A percentile compares a stretch with the other conserved stretches of the same genome.
Conservation (phyloP, 2,888 invertebrate species). For the Aleiodes leptofemur region DNA sequence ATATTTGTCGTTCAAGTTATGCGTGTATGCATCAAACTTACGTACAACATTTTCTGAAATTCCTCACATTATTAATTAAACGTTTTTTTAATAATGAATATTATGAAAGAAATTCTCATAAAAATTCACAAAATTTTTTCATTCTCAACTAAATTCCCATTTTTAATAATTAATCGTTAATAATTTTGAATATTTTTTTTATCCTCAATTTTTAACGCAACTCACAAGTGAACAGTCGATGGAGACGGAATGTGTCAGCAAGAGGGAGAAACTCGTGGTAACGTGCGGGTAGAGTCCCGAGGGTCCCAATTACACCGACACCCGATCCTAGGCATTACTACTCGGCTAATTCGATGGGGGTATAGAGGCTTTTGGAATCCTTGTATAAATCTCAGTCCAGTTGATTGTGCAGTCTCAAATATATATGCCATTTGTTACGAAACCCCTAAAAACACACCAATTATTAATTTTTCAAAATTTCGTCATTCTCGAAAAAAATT, state of each 20-base stretch:
- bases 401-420: conserved; percentile 31
- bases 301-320: conserved; percentile 76
- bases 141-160: too few relatives aligned
- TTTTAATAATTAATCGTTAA: not conserved
- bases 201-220: not conserved
- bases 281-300: conserved; percentile 66
- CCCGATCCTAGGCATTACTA: conserved; percentile 73
- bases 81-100: too few relatives aligned
- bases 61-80: not conserved
- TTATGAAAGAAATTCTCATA: too few relatives aligned
- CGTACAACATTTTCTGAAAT: not conserved
- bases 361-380: conserved; percentile 53
- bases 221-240: conserved; percentile 1
- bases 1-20: conserved; percentile 29
- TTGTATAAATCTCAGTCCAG: conserved; percentile 71
- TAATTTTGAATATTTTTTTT: not conserved
- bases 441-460: conserved; percentile 14
- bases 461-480: conserved; percentile 18
- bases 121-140: not conserved
- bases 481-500: too few relatives aligned
- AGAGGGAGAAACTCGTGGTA: conserved; percentile 44
- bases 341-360: conserved; percentile 73
- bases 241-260: conserved; percentile 33
- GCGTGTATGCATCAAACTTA: conserved; percentile 7
- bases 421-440: conserved; percentile 6